Base-by-base conservation (phyloP, 2,113 vertebrate genomes). In the Pandion haliaetus region DNA sequence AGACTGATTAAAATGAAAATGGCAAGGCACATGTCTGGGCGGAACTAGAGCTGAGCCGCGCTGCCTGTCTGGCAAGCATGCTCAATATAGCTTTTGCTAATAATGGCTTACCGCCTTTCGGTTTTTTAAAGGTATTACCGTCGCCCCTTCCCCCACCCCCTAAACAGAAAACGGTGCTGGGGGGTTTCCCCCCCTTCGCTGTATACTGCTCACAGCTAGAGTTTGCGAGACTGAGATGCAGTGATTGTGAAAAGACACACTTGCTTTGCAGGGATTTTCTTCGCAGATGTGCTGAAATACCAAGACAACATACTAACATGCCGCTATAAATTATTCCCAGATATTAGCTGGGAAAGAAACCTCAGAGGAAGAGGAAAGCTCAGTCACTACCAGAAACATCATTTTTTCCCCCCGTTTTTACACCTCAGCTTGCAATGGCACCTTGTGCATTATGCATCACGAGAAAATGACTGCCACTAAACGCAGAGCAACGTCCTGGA, bases 61-160 rank as follows among this genome's bases (percentile, higher is more conserved):
- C 98, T 97, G 98, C 98, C 98, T 98, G 99, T 98, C 99, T 98
- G 98, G 98, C 98, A 98, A 98, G 98, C 98, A 94, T 95, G 99
- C 99, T 99, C 98, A 97, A 98, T 99, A 99, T 99, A 99, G 98
- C 98, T 98, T 98, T 82, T 96, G 98, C 98, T 99, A 99, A 99
- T 99, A 99, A 99, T 98, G 98, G 98, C 98, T 98, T 97, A 93
- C 98, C 94, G 97, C 96, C 97, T 97, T 95, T 96, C 81, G 57
- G 29, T 89, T 97, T 97, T 97, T 97, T 90, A 98, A 98, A 98
- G 98, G 98, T 98, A 98, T 97, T 97, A 90, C 95, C 77, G 72
- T 93, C 49, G 57, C 93, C 74, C 92, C 92, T 95, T 96, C 96
- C 89, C 82, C 94, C 95, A 82, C 55, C 38, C n/a, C 67, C 84